Conservation (phyloP, 2,113 vertebrate species). For the Entosphenus tridentatus region DNA sequence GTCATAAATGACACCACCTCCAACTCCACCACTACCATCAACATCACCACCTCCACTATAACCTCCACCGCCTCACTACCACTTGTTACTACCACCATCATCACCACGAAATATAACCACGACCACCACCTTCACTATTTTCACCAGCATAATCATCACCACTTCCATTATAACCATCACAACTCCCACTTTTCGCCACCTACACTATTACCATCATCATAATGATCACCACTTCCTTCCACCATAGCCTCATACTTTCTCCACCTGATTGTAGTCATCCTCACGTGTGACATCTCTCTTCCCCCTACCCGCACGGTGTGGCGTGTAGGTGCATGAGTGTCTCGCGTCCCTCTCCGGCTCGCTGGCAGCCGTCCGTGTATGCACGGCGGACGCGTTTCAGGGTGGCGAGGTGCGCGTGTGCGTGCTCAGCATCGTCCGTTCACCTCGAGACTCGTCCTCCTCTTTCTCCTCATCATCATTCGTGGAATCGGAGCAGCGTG, state of each 20-base stretch:
- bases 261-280: not conserved
- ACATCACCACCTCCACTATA: too few relatives aligned
- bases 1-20: too few relatives aligned
- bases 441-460: not conserved
- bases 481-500: constrained; percentile 31
- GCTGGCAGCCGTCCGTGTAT: constrained; percentile 26
- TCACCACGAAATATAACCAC: too few relatives aligned
- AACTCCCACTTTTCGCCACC: not conserved
- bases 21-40: too few relatives aligned
- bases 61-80: too few relatives aligned
- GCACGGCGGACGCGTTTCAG: constrained; percentile 39
- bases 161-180: not conserved
- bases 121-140: too few relatives aligned
- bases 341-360: constrained; percentile 7
- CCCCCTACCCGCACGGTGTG: constrained; percentile 17
- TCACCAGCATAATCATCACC: too few relatives aligned
- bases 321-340: constrained; percentile 15
- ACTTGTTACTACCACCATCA: too few relatives aligned
- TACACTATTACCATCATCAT: not conserved
- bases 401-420: constrained; percentile 35
- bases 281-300: not conserved
- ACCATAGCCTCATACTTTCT: not conserved
- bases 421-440: constrained; percentile 17
- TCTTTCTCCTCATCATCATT: constrained; percentile 13
- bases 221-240: not conserved